Percentiles rank a stretch among this genome's conserved stretches.
Evolutionary conservation across 1,140 invertebrate species (phyloP).

Genomic region (Caenorhabditis remanei): DNA sequence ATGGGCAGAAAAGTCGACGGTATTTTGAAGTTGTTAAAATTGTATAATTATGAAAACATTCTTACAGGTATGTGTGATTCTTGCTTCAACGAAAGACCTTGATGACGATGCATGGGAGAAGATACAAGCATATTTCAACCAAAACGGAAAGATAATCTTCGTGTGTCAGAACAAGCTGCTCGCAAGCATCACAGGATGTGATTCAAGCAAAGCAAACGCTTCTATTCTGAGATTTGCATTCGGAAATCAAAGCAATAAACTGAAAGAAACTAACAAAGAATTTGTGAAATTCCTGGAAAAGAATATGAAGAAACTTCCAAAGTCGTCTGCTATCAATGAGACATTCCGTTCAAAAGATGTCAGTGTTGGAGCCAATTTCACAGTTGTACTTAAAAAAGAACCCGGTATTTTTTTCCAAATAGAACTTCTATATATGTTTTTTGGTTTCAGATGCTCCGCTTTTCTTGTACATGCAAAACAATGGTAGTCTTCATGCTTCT

Average conservation of each 20-base stretch:
- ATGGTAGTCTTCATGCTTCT: conserved; percentile 67
- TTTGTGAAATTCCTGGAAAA: conserved; percentile 74
- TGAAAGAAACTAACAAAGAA: conserved; percentile 71
- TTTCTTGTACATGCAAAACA: conserved; percentile 74
- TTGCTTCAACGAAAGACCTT: conserved; percentile 71
- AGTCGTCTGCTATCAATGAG: conserved; percentile 69
- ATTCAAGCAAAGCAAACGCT: conserved; percentile 69
- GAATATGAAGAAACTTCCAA: conserved; percentile 68
- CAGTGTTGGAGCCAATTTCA: conserved; percentile 71
- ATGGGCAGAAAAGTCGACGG: conserved; percentile 67
- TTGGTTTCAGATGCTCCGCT: conserved; percentile 71
- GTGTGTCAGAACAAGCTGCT: conserved; percentile 73
- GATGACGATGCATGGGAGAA: conserved; percentile 72
- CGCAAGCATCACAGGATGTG: conserved; percentile 69
- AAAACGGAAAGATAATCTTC: conserved; percentile 75
- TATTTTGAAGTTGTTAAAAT: neutral
- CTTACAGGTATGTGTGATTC: conserved; percentile 66
- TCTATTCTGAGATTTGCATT: conserved; percentile 70
- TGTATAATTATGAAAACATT: neutral
- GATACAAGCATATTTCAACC: conserved; percentile 73
- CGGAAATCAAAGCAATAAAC: conserved; percentile 66
- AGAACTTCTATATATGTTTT: conserved; percentile 3
- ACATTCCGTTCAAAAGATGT: conserved; percentile 72
- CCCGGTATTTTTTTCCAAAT: conserved; percentile 62
- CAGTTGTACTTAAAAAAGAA: conserved; percentile 72